A percentile compares a stretch with the other conserved stretches of the same genome.
Evolutionary conservation across 2,797 vertebrate species (phyloP).

Genomic region (Oreortyx pictus): DNA sequence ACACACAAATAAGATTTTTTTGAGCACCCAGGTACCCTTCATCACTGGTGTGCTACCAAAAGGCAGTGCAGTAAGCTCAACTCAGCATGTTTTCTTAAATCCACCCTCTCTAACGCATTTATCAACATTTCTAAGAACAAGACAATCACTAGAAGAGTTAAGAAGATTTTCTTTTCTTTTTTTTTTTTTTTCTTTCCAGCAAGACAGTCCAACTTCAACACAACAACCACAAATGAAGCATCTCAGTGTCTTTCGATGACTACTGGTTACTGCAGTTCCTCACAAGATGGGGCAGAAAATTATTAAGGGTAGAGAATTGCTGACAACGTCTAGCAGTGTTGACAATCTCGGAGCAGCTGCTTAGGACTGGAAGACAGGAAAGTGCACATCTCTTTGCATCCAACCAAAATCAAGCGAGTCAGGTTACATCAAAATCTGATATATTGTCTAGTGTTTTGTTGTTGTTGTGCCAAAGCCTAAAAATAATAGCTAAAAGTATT

Average conservation of each 20-base stretch:
- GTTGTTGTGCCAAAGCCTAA: neutral
- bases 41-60: neutral
- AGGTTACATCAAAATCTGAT: neutral
- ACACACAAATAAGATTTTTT: rapidly evolving
- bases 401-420: neutral
- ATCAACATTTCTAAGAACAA: neutral
- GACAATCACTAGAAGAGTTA: neutral
- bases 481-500: neutral
- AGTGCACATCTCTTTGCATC: neutral
- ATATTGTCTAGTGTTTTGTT: neutral
- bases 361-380: neutral
- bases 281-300: neutral
- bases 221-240: rapidly evolving
- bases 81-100: rapidly evolving
- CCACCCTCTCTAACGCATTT: too few relatives aligned
- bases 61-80: rapidly evolving
- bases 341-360: neutral
- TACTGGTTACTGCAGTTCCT: too few relatives aligned
- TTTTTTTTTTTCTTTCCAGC: neutral
- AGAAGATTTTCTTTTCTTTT: neutral
- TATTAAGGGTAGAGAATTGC: neutral
- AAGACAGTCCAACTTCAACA: neutral
- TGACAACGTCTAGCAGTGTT: neutral
- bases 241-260: rapidly evolving
- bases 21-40: neutral